phyloP scores from a whole-genome alignment of 2,797 vertebrate species.

The Enteromius viviparus region DNA sequence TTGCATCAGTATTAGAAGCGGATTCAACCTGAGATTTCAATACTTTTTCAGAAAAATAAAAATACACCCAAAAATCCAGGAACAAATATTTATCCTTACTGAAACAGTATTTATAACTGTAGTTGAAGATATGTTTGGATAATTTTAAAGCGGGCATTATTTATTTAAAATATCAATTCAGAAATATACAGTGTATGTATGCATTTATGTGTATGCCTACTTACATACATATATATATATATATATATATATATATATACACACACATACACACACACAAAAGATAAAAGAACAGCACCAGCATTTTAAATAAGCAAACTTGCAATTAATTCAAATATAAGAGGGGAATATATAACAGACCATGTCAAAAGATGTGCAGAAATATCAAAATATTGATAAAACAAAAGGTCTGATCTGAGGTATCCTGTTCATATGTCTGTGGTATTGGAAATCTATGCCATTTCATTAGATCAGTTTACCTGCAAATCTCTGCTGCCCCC shows the following conservation, averaged over 20 bases:
- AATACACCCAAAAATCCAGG: neutral
- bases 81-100: neutral
- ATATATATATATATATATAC: too few species aligned
- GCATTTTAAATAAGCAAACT: neutral
- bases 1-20: neutral
- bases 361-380: slow-evolving; percentile 46
- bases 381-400: slow-evolving; percentile 19
- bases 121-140: neutral
- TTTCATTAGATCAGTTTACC: slow-evolving; percentile 53
- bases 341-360: neutral
- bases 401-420: slow-evolving; percentile 1
- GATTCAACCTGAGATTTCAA: neutral
- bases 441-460: slow-evolving; percentile 15
- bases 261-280: neutral
- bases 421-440: slow-evolving; percentile 5
- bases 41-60: neutral
- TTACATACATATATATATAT: too few species aligned
- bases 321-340: neutral
- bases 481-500: slow-evolving; percentile 46
- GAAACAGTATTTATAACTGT: neutral
- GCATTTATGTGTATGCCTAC: too few species aligned
- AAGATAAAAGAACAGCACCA: neutral
- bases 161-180: neutral
- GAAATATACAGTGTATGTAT: too few species aligned
- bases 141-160: neutral